Evolutionary conservation across 1,140 invertebrate genomes (phyloP).

Genomic region (Hypothenemus hampei): DNA sequence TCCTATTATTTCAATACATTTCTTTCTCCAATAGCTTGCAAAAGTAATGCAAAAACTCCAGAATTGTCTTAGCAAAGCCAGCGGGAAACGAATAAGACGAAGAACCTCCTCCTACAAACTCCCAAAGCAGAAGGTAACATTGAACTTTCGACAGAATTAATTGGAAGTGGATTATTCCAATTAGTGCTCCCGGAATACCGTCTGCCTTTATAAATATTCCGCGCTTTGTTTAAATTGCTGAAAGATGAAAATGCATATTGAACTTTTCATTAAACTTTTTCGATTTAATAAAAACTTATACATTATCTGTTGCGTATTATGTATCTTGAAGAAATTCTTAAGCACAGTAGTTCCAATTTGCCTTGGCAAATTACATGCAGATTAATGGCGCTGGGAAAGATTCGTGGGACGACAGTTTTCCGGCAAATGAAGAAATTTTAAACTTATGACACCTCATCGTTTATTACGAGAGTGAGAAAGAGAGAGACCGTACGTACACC

Average conservation of each 20-base stretch:
- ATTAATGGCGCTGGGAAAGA: constrained; percentile 20
- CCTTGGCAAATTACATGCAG: constrained; percentile 11
- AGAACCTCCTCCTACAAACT: constrained; percentile 24
- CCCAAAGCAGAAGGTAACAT: constrained; percentile 38
- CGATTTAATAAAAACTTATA: constrained; percentile 15
- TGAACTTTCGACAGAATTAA: constrained; percentile 42
- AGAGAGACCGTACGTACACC: too few relatives aligned
- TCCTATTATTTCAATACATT: not conserved
- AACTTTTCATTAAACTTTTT: constrained; percentile 25
- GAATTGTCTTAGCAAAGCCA: constrained; percentile 8
- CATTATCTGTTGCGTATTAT: too few relatives aligned
- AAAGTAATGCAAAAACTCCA: constrained; percentile 3
- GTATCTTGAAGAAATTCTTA: too few relatives aligned
- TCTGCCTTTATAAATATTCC: constrained; percentile 42
- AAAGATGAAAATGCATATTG: constrained; percentile 38
- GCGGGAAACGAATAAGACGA: constrained; percentile 23
- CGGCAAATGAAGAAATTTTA: constrained; percentile 23
- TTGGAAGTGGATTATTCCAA: constrained; percentile 45
- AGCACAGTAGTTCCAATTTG: too few relatives aligned
- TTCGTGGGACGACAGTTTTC: constrained; percentile 11
- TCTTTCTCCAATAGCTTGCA: not conserved
- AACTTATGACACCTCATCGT: constrained; percentile 15
- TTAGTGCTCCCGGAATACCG: constrained; percentile 38
- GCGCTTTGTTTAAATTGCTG: constrained; percentile 42
- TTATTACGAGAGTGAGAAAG: constrained; percentile 12